phyloP scores from a whole-genome alignment of 2,888 invertebrate genomes.

The Eupithecia exiguata region DNA sequence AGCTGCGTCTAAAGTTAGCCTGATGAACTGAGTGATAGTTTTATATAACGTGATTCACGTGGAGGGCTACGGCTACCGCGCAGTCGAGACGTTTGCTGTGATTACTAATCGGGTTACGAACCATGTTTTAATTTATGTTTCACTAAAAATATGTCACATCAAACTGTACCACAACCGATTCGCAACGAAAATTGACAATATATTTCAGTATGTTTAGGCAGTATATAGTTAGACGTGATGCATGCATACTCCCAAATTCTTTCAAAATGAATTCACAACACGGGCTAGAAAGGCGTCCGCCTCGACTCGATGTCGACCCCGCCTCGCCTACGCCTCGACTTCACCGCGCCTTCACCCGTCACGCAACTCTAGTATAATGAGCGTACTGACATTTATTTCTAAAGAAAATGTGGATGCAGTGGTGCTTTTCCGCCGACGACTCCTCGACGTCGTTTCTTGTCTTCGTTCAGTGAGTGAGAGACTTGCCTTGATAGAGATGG shows the following conservation, averaged over 20 bases:
- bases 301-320: not conserved
- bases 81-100: not conserved
- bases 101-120: not conserved
- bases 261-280: not conserved
- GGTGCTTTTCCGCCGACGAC: not conserved
- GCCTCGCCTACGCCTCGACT: not conserved
- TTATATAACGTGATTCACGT: not conserved
- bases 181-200: not conserved
- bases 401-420: not conserved
- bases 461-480: not conserved
- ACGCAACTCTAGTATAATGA: not conserved
- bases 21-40: conserved; percentile 8
- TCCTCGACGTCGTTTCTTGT: not conserved
- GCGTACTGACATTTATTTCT: not conserved
- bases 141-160: not conserved
- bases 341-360: not conserved
- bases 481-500: not conserved
- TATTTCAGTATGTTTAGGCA: not conserved
- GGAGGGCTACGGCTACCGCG: not conserved
- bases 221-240: not conserved
- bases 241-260: not conserved
- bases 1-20: conserved; percentile 84
- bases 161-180: not conserved
- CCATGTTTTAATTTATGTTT: not conserved
- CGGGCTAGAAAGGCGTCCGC: not conserved